Conservation (phyloP, 2,113 vertebrate species). For the Bubalus kerabau region DNA sequence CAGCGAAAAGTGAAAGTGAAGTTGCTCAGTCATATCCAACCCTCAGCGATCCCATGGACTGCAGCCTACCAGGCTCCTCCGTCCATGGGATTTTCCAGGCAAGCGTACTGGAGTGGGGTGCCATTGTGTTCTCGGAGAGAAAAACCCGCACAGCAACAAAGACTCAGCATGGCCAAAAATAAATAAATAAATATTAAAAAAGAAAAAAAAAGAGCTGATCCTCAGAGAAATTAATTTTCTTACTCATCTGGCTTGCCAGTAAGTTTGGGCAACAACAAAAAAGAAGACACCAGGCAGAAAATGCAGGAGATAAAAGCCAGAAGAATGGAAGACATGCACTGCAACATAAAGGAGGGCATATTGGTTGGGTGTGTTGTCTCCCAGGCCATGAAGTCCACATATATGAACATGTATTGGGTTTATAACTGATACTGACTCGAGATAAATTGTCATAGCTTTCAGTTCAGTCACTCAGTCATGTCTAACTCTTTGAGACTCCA, state of each 20-base stretch:
- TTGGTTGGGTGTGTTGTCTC: rapidly evolving
- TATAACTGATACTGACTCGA: not conserved
- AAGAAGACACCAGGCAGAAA: not conserved
- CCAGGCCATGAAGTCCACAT: not conserved
- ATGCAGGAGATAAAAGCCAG: not conserved
- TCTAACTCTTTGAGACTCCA: not conserved
- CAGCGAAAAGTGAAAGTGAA: too few relatives aligned
- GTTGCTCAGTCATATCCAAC: too few relatives aligned
- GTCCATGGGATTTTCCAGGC: too few relatives aligned
- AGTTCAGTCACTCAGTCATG: not conserved
- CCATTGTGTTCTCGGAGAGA: not conserved
- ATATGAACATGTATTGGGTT: not conserved
- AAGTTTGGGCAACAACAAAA: not conserved
- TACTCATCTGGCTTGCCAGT: not conserved
- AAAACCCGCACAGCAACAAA: not conserved
- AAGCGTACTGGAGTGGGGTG: too few relatives aligned
- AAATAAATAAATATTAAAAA: not conserved
- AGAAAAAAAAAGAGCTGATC: not conserved
- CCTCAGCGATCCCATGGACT: too few relatives aligned
- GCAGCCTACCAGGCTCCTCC: too few relatives aligned
- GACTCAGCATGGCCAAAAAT: not conserved
- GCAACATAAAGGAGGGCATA: rapidly evolving
- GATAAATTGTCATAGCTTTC: not conserved
- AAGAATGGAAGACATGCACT: not conserved
- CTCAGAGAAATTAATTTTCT: not conserved